Conservation (phyloP, 2,888 invertebrate species). For the Agrochola macilenta region DNA sequence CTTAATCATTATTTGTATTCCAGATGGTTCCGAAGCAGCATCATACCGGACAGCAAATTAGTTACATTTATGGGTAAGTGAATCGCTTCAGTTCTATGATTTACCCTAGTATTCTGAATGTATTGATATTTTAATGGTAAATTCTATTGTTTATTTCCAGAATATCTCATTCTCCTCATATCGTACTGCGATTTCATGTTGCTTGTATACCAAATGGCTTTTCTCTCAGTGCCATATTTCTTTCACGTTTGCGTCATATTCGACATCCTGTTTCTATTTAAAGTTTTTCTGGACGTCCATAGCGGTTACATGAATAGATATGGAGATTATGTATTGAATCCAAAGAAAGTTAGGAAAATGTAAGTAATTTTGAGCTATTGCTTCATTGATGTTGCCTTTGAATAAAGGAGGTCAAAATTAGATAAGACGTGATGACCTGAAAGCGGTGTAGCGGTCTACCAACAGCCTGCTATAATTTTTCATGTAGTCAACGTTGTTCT, state of each 20-base stretch:
- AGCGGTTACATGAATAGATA: conserved; percentile 88
- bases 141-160: conserved; percentile 75
- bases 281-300: conserved; percentile 87
- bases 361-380: conserved; percentile 69
- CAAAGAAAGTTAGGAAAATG: conserved; percentile 85
- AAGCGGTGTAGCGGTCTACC: background rate
- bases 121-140: conserved; percentile 7
- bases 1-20: conserved; percentile 47
- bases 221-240: conserved; percentile 81
- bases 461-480: conserved; percentile 5
- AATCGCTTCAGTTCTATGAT: background rate
- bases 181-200: conserved; percentile 86
- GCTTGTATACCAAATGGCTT: conserved; percentile 88
- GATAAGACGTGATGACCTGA: background rate
- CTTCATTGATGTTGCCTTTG: background rate
- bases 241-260: conserved; percentile 78
- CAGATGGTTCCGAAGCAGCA: conserved; percentile 87
- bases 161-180: conserved; percentile 81
- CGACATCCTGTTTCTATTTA: conserved; percentile 85
- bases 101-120: background rate
- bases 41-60: conserved; percentile 84
- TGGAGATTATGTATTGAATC: conserved; percentile 86
- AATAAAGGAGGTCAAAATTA: background rate
- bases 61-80: conserved; percentile 82
- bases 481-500: background rate